Evolutionary conservation across 2,888 invertebrate species (phyloP).

Genomic region (Epirrhoe tristata): DNA sequence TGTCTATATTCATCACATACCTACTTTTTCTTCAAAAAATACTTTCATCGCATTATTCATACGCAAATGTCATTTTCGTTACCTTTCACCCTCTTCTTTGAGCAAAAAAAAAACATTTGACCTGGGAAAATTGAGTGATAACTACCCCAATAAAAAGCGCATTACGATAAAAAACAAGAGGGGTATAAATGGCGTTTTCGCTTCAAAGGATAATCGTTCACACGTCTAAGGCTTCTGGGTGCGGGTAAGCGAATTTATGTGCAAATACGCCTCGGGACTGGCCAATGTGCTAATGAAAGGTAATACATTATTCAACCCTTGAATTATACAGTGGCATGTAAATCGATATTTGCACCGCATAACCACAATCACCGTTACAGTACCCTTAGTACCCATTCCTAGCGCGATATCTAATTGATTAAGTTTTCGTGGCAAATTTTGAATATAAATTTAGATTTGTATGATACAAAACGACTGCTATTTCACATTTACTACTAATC

Average conservation of each 20-base stretch:
- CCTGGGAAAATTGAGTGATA: slow-evolving; percentile 40
- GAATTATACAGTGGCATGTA: slow-evolving; percentile 85
- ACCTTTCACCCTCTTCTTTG: background rate
- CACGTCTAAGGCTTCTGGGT: slow-evolving; percentile 74
- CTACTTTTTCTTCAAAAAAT: too few species aligned
- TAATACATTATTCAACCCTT: slow-evolving; percentile 84
- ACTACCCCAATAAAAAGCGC: slow-evolving; percentile 44
- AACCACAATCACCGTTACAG: slow-evolving; percentile 72
- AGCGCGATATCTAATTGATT: slow-evolving; percentile 4
- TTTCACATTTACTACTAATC: too few species aligned
- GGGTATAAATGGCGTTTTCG: slow-evolving; percentile 58
- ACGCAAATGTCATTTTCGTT: too few species aligned
- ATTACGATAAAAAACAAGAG: slow-evolving; percentile 59
- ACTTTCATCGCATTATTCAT: too few species aligned
- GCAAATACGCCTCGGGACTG: slow-evolving; percentile 82
- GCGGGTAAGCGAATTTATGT: slow-evolving; percentile 82
- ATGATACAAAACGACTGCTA: too few species aligned
- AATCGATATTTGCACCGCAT: slow-evolving; percentile 84
- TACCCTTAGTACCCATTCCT: slow-evolving; percentile 17
- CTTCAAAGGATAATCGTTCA: slow-evolving; percentile 75
- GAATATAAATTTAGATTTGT: too few species aligned
- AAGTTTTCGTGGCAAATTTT: background rate
- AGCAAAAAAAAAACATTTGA: slow-evolving; percentile 7
- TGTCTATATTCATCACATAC: too few species aligned
- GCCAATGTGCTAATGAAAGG: slow-evolving; percentile 85